These are phyloP conservation scores for Watsonalla cultraria DNA, from an alignment of 2,888 invertebrate genomes.

Conservation along the genomic window DNA sequence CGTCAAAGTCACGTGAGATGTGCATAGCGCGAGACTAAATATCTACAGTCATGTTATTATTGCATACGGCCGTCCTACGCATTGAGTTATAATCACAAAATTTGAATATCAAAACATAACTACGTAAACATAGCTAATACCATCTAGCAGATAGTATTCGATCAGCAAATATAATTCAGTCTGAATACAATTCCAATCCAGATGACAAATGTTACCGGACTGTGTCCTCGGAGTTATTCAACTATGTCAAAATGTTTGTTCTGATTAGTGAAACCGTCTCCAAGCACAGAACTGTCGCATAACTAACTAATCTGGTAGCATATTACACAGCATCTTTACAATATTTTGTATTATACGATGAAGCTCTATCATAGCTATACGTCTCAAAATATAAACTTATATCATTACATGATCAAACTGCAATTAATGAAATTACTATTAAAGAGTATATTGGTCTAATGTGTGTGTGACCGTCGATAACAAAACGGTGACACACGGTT, in stretches of 20 bases:
- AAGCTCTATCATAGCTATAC: too few species aligned
- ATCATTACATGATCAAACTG: too few species aligned
- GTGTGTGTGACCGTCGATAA: too few species aligned
- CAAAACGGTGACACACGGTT: too few species aligned
- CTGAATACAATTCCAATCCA: slow-evolving; percentile 43
- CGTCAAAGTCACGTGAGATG: slow-evolving; percentile 29
- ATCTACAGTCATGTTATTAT: slow-evolving; percentile 35
- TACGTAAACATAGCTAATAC: slow-evolving; percentile 6
- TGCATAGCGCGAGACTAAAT: slow-evolving; percentile 15
- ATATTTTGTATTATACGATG: too few species aligned
- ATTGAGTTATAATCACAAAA: slow-evolving; percentile 47
- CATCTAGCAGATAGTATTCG: slow-evolving; percentile 12
- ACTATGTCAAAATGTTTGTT: background rate
- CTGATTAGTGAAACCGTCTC: background rate
- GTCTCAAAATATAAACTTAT: too few species aligned
- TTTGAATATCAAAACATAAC: slow-evolving; percentile 57
- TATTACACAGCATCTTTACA: too few species aligned
- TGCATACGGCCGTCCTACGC: slow-evolving; percentile 34
- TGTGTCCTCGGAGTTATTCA: slow-evolving; percentile 8
- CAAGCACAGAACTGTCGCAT: background rate
- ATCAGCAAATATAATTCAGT: slow-evolving; percentile 36
- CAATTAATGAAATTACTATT: too few species aligned
- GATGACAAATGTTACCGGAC: slow-evolving; percentile 21
- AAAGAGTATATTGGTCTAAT: too few species aligned
- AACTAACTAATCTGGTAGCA: background rate